Evolutionary conservation across 2,113 vertebrate genomes (phyloP), one percentile per base, ranked within the genome.

Genomic region (Megalops atlanticus): DNA sequence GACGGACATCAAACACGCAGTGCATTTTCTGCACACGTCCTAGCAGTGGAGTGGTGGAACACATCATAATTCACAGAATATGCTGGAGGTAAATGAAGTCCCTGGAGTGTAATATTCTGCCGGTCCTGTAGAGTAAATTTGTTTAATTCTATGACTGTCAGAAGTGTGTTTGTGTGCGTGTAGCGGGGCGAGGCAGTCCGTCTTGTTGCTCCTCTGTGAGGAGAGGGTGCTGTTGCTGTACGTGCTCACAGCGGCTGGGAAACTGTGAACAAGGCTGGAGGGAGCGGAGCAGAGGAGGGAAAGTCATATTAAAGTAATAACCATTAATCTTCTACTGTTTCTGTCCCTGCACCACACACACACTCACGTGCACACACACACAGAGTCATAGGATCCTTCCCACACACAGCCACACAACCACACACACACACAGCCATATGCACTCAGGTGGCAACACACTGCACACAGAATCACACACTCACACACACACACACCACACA

Each of bases 71-170:
- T 92, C 92, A 89, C 85, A 85, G 90, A 93, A 94, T 89, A 92
- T 91, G 92, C 91, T 90, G 91, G 92, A 92, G 93, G 92, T 93
- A 93, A 94, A 94, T 93, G 92, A 93, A 92, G 91, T 93, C 93
- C 91, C 92, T 87, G 79, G 85, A 90, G 92, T 86, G 88, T 92
- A 92, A 93, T 93, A 92, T 92, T 89, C 90, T 89, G 89, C 89
- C 86, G 79, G 89, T 85, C 78, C 82, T 70, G 77, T 69, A 81
- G 84, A 86, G 43, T 84, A 87, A 84, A 84, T 84, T 81, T 90
- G 90, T 93, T 94, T 92, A 92, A 88, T 93, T 73, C 92, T 91
- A 87, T 89, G 88, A 89, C 92, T 92, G 92, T 92, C 92, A 93
- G 86, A 92, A 89, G 89, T 87, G 89, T 84, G 87, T 89, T 83